Conservation (phyloP, 2,888 invertebrate genomes). For the Xestobium rufovillosum region DNA sequence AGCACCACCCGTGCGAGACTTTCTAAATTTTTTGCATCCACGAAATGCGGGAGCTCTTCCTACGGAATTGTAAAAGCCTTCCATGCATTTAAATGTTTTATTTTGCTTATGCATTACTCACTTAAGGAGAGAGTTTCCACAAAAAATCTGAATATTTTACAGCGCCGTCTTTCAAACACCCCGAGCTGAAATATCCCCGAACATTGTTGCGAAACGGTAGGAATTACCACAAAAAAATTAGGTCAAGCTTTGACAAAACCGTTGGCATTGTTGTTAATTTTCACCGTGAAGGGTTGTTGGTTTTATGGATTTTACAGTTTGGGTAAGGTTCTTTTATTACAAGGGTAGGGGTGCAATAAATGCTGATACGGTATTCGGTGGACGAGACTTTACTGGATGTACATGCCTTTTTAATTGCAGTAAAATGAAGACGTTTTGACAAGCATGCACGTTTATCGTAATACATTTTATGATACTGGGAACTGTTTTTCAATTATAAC, state of each 20-base stretch:
- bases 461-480: no score
- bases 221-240: conserved; percentile 31
- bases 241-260: conserved; percentile 27
- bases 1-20: no score
- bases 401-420: no score
- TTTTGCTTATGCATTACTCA: conserved; percentile 31
- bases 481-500: no score
- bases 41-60: conserved; percentile 33
- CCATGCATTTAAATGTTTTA: conserved; percentile 44
- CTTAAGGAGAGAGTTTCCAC: conserved; percentile 19
- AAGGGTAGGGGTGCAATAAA: no score
- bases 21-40: conserved; percentile 37
- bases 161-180: conserved; percentile 10
- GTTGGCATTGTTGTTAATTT: conserved; percentile 6
- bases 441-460: no score
- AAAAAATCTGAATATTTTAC: conserved; percentile 35
- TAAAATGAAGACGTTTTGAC: no score
- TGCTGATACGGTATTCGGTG: no score
- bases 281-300: conserved; percentile 20
- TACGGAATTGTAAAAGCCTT: conserved; percentile 41
- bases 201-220: conserved; percentile 14
- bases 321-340: no score
- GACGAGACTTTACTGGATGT: no score
- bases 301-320: conserved; percentile 26
- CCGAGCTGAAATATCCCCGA: no score